A percentile compares a stretch with the other conserved stretches of the same genome.
These are phyloP conservation scores for Pardosa pseudoannulata DNA, from an alignment of 2,888 invertebrate species.

Conservation along the genomic window DNA sequence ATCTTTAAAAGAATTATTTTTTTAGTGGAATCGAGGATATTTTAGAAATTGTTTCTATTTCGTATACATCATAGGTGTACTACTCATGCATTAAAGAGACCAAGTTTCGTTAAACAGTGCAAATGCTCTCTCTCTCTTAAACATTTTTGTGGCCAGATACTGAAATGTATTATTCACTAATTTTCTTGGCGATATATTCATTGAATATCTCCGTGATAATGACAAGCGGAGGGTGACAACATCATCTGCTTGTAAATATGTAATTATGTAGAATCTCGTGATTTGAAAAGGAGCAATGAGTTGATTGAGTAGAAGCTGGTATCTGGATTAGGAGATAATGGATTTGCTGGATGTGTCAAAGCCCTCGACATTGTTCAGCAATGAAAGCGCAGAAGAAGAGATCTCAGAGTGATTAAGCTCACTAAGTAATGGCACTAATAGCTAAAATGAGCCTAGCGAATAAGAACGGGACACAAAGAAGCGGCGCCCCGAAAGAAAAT, in stretches of 20 bases:
- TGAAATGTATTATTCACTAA: conserved; percentile 43
- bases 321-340: conserved; percentile 67
- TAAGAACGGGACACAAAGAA: conserved; percentile 47
- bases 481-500: neutral
- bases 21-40: too few species aligned
- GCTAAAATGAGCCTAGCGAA: conserved; percentile 53
- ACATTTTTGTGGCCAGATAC: neutral
- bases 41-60: too few species aligned
- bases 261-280: conserved; percentile 58
- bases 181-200: conserved; percentile 23
- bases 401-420: conserved; percentile 70
- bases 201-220: conserved; percentile 39
- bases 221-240: conserved; percentile 49
- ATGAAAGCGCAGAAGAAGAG: conserved; percentile 51
- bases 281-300: conserved; percentile 49
- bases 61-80: too few species aligned
- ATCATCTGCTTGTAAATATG: conserved; percentile 66
- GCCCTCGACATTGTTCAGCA: conserved; percentile 33
- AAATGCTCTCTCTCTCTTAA: too few species aligned
- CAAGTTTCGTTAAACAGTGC: too few species aligned
- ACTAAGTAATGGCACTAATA: conserved; percentile 72
- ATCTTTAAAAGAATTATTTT: too few species aligned
- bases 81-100: too few species aligned
- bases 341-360: conserved; percentile 27
- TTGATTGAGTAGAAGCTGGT: conserved; percentile 53